These are phyloP conservation scores for Synanthedon formicaeformis DNA, from an alignment of 2,888 invertebrate species.

Conservation along the genomic window DNA sequence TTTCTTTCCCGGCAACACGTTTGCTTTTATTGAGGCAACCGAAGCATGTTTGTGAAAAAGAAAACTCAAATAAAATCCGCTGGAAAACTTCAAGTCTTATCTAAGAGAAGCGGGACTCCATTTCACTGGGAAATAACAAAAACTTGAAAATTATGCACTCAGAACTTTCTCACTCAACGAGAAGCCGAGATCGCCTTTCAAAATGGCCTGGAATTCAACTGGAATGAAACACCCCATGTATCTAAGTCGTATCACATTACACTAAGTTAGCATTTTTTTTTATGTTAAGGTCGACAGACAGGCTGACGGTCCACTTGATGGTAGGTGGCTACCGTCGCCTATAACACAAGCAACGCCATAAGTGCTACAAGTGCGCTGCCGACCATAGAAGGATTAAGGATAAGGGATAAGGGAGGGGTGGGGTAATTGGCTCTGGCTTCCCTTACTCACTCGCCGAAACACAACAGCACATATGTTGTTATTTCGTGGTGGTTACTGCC, in stretches of 20 bases:
- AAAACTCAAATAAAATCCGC: not conserved
- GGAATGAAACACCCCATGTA: constrained; percentile 5
- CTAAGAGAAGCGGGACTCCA: constrained; percentile 3
- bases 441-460: too few species aligned
- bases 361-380: too few species aligned
- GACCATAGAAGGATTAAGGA: too few species aligned
- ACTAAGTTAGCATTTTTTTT: too few species aligned
- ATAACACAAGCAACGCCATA: too few species aligned
- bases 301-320: too few species aligned
- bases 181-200: not conserved
- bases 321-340: too few species aligned
- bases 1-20: not conserved
- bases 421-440: too few species aligned
- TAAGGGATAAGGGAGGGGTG: too few species aligned
- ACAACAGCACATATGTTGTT: too few species aligned
- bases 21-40: not conserved
- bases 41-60: not conserved
- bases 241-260: not conserved
- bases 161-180: constrained; percentile 4
- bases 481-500: too few species aligned
- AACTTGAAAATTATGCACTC: constrained; percentile 3
- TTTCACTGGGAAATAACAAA: constrained; percentile 2
- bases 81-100: not conserved
- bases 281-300: too few species aligned
- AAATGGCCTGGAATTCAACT: constrained; percentile 3